Percentiles rank a stretch among this genome's conserved stretches.
phyloP scores from a whole-genome alignment of 2,113 vertebrate genomes.

The Pituophis catenifer region DNA sequence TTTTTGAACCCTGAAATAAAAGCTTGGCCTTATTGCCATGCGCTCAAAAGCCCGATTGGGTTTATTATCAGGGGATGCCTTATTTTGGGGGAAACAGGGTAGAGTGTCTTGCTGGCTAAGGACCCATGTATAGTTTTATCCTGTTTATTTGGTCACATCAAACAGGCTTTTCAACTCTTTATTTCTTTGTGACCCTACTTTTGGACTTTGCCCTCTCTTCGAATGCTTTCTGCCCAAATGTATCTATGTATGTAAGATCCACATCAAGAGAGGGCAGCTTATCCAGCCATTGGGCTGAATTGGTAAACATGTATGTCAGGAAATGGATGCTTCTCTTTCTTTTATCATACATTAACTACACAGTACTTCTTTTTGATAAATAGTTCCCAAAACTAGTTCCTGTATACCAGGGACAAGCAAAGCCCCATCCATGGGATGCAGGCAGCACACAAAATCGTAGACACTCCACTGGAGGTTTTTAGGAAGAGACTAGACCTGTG shows the following conservation, averaged over 20 bases:
- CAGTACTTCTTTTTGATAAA: not conserved
- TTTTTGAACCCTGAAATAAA: no score
- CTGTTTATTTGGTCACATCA: not conserved
- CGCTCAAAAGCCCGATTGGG: no score
- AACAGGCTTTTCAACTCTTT: not conserved
- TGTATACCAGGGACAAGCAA: no score
- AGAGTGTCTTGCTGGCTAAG: not conserved
- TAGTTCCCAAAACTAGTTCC: not conserved
- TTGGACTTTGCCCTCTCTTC: not conserved
- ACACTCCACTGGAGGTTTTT: no score
- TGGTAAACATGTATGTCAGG: not conserved
- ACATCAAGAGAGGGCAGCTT: not conserved
- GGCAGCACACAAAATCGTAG: no score
- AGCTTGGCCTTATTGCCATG: no score
- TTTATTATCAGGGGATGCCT: no score
- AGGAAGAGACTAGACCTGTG: no score
- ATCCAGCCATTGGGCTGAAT: not conserved
- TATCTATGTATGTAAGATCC: not conserved
- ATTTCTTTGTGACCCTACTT: not conserved
- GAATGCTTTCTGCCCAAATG: not conserved
- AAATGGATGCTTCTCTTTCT: not conserved
- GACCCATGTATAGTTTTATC: not conserved
- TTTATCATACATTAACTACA: not conserved
- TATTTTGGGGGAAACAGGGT: no score
- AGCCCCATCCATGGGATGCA: no score